Evolutionary conservation across 2,113 vertebrate genomes (phyloP).

Genomic region (Pogona vitticeps): DNA sequence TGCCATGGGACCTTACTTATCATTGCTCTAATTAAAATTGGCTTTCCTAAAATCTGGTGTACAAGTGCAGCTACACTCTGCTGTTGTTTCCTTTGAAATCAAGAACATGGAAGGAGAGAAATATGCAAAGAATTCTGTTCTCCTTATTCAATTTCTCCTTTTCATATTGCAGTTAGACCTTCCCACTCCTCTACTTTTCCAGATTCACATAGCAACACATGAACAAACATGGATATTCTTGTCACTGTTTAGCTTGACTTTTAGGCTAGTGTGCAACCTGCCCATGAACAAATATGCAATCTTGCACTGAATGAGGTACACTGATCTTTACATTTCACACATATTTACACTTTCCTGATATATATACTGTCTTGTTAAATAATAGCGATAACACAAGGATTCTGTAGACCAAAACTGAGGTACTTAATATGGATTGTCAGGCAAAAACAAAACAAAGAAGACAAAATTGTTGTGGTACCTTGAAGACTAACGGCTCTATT

Average conservation of each 20-base stretch:
- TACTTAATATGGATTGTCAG: neutral
- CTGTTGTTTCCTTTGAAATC: no score
- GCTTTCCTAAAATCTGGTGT: no score
- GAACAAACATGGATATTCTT: neutral
- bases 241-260: neutral
- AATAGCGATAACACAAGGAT: neutral
- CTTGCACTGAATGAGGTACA: neutral
- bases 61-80: no score
- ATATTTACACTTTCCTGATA: neutral
- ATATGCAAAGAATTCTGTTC: neutral
- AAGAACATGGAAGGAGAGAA: no score
- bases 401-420: neutral
- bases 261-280: neutral
- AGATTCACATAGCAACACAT: neutral
- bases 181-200: neutral
- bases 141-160: neutral
- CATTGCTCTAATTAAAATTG: no score
- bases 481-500: no score
- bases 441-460: no score
- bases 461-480: no score
- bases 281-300: neutral
- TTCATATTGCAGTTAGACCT: neutral
- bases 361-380: neutral
- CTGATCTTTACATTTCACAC: neutral
- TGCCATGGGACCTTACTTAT: no score